Conservation (phyloP, 2,888 invertebrate genomes). For the Drosophila demipolita region DNA sequence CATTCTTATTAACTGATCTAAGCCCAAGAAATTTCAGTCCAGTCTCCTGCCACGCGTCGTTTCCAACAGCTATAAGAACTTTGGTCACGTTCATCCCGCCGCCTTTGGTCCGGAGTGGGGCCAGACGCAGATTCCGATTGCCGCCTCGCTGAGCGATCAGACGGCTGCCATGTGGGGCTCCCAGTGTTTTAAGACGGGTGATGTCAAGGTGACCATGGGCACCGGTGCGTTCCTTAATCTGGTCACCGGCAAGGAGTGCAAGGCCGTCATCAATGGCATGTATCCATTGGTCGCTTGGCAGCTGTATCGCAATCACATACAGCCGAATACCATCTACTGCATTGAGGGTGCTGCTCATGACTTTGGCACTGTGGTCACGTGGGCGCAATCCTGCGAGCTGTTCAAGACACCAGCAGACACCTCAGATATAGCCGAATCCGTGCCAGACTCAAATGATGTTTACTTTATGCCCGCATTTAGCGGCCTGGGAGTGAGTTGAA, state of each 20-base stretch:
- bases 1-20: not conserved
- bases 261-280: slow-evolving; percentile 93
- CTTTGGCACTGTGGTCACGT: slow-evolving; percentile 94
- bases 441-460: slow-evolving; percentile 90
- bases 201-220: slow-evolving; percentile 95
- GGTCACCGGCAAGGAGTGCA: slow-evolving; percentile 91
- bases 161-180: slow-evolving; percentile 95
- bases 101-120: slow-evolving; percentile 89
- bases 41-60: slow-evolving; percentile 92
- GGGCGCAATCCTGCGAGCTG: slow-evolving; percentile 91
- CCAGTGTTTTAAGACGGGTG: slow-evolving; percentile 91
- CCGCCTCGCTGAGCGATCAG: slow-evolving; percentile 87
- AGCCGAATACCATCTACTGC: slow-evolving; percentile 87
- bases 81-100: slow-evolving; percentile 88
- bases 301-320: slow-evolving; percentile 47
- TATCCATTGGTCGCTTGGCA: slow-evolving; percentile 97
- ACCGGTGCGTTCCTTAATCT: slow-evolving; percentile 96
- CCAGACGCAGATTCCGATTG: slow-evolving; percentile 88
- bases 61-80: slow-evolving; percentile 89
- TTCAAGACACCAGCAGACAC: slow-evolving; percentile 89
- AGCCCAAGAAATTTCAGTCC: slow-evolving; percentile 85
- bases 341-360: slow-evolving; percentile 96
- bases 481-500: slow-evolving; percentile 90
- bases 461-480: slow-evolving; percentile 96
- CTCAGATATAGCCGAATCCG: slow-evolving; percentile 88